These are phyloP conservation scores for Ceyx melanurus DNA, from an alignment of 2,113 vertebrate species.

Conservation along the genomic window DNA sequence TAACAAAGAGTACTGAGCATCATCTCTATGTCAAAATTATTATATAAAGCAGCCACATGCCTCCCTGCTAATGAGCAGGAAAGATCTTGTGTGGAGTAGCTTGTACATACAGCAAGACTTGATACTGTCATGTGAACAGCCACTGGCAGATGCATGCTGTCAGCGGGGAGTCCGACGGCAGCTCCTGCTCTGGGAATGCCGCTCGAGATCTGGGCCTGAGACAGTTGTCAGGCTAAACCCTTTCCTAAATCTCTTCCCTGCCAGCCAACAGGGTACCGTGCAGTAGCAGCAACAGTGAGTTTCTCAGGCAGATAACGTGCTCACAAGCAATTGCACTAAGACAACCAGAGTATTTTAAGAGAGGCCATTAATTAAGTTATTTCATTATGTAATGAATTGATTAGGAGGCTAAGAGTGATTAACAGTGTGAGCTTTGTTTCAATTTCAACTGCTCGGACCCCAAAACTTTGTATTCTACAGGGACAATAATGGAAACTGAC, in stretches of 20 bases:
- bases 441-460: not conserved
- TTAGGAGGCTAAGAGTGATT: not conserved
- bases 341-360: not conserved
- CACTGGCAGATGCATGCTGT: not conserved
- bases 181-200: not conserved
- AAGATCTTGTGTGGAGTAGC: not conserved
- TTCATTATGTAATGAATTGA: not conserved
- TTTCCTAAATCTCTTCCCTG: not conserved
- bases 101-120: not conserved
- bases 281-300: fast-evolving
- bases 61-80: not conserved
- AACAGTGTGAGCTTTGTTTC: not conserved
- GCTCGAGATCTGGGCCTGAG: not conserved
- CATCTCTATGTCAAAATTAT: not conserved
- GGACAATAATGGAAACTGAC: not conserved
- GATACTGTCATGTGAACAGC: not conserved
- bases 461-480: not conserved
- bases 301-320: fast-evolving
- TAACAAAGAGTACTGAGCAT: not conserved
- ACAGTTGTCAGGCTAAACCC: not conserved
- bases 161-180: not conserved
- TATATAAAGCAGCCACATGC: not conserved
- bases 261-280: not conserved
- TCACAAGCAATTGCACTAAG: not conserved
- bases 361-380: not conserved